These are phyloP conservation scores for Platyrinchus mystaceus DNA, from an alignment of 2,797 vertebrate genomes.

Conservation along the genomic window DNA sequence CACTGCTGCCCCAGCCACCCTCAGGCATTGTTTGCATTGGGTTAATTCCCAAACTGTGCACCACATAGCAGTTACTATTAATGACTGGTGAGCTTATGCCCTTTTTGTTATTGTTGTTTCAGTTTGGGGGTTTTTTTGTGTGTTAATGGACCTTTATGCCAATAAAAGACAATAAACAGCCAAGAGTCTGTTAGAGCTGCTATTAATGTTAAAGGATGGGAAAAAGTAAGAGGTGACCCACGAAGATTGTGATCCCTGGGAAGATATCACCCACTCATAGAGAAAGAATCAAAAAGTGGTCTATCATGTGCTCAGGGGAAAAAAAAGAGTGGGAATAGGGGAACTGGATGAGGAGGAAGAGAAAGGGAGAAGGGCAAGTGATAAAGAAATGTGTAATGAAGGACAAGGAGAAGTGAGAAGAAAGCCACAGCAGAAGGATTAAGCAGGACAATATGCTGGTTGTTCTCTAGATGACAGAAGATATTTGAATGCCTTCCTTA, in stretches of 20 bases:
- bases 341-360: neutral
- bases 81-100: neutral
- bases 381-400: neutral
- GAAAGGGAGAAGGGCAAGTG: neutral
- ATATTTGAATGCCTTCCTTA: neutral
- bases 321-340: neutral
- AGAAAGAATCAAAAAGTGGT: neutral
- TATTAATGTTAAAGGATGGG: neutral
- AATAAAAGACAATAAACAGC: neutral
- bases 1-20: neutral
- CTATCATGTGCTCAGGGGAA: neutral
- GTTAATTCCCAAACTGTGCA: neutral
- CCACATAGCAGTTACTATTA: neutral
- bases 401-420: neutral
- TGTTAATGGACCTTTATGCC: neutral
- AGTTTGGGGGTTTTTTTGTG: neutral
- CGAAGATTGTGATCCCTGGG: neutral
- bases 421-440: neutral
- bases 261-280: neutral
- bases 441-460: neutral
- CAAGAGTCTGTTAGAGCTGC: neutral
- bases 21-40: neutral
- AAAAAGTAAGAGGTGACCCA: neutral
- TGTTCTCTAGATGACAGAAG: neutral
- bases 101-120: neutral